Conservation (phyloP, 1,140 invertebrate genomes). For the Leucophenga varia region DNA sequence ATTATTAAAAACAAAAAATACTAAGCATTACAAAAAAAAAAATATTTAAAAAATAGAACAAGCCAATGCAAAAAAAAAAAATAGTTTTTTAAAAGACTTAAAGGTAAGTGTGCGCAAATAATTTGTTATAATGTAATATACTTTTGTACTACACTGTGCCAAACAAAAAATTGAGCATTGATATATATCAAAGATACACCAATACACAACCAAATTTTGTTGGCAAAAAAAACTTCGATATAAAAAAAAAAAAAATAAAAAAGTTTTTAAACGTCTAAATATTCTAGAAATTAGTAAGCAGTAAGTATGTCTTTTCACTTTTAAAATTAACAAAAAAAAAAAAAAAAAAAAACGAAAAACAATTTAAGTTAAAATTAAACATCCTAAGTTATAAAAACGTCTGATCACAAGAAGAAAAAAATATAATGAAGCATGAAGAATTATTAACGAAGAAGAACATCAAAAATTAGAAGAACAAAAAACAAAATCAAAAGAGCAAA, state of each 20-base stretch:
- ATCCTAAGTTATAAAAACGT: conserved; percentile 51
- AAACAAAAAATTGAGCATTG: too few relatives aligned
- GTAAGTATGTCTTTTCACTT: too few relatives aligned
- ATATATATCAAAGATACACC: too few relatives aligned
- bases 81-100: conserved; percentile 18
- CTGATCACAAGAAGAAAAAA: conserved; percentile 47
- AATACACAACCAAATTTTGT: conserved; percentile 3
- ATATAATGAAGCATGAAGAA: conserved; percentile 11
- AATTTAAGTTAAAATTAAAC: conserved; percentile 43
- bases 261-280: not conserved
- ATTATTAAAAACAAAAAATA: conserved; percentile 42
- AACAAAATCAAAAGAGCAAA: conserved; percentile 1
- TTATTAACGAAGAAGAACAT: conserved; percentile 11
- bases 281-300: too few relatives aligned
- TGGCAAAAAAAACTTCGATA: not conserved
- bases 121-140: too few relatives aligned
- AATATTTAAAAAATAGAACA: conserved; percentile 42
- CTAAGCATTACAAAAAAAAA: too few relatives aligned
- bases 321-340: conserved; percentile 6
- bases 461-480: conserved; percentile 13
- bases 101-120: conserved; percentile 25
- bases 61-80: too few relatives aligned
- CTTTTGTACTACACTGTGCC: too few relatives aligned
- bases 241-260: not conserved
- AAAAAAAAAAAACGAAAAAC: not conserved